A percentile compares a stretch with the other conserved stretches of the same genome.
Conservation (phyloP, 2,888 invertebrate species). For the Habroteleia sp. region DNA sequence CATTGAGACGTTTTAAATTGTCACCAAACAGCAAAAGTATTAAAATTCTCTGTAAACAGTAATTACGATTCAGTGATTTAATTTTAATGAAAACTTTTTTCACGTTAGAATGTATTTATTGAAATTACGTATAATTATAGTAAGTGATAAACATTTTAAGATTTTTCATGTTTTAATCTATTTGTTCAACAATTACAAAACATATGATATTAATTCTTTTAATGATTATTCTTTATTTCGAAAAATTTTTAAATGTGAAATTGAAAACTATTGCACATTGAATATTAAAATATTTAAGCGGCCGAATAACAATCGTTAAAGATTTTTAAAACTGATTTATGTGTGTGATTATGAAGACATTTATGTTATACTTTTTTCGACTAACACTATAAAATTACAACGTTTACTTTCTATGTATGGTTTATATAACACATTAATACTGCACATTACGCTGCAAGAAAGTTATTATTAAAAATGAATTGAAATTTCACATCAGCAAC, state of each 20-base stretch:
- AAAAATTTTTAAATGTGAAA: too few species aligned
- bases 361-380: constrained; percentile 36
- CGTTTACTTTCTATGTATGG: constrained; percentile 49
- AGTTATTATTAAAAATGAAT: constrained; percentile 52
- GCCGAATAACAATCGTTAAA: constrained; percentile 23
- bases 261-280: too few species aligned
- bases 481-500: constrained; percentile 35
- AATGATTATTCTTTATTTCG: too few species aligned
- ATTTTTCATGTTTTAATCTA: neutral
- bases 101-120: too few species aligned
- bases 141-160: too few species aligned
- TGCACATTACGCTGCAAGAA: constrained; percentile 41
- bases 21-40: constrained; percentile 23
- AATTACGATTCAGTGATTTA: constrained; percentile 5
- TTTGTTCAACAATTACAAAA: too few species aligned
- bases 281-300: constrained; percentile 16
- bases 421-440: constrained; percentile 49
- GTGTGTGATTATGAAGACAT: constrained; percentile 46
- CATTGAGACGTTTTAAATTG: constrained; percentile 60
- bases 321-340: constrained; percentile 34
- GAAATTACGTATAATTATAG: too few species aligned
- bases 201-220: too few species aligned
- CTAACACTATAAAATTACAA: constrained; percentile 29
- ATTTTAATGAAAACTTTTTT: constrained; percentile 4
- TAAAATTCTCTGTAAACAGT: constrained; percentile 9